Conservation (phyloP, 37 sponge, comb jelly and placozoan genomes). For the Agelas oroides region DNA sequence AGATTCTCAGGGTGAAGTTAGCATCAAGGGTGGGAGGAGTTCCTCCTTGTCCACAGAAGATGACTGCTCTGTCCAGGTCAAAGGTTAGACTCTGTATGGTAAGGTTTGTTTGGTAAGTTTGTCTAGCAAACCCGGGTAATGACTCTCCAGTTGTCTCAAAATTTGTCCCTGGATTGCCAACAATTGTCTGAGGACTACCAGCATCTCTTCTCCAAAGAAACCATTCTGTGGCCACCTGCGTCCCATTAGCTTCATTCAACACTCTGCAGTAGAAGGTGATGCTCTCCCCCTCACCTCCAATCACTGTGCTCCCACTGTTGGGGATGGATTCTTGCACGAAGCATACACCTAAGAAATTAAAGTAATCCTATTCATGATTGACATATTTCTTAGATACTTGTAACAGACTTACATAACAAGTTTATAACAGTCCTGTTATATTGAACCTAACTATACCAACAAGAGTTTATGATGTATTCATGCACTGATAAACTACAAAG, state of each 20-base stretch:
- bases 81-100: conserved; percentile 1
- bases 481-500: no score
- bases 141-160: not conserved
- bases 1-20: not conserved
- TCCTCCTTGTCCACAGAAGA: not conserved
- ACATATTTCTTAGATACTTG: no score
- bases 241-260: not conserved
- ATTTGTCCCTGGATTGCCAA: not conserved
- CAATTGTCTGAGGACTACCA: not conserved
- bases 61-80: not conserved
- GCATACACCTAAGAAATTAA: no score
- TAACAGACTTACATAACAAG: no score
- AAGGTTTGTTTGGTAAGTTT: not conserved
- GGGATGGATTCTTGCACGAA: no score
- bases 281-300: no score
- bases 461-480: no score
- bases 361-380: no score
- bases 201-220: not conserved
- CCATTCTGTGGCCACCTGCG: not conserved
- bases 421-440: no score
- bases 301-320: no score
- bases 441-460: no score
- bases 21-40: not conserved
- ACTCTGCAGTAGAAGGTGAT: not conserved
- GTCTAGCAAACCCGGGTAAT: not conserved